Base-by-base conservation (phyloP, 2,797 vertebrate species). In the Trichosurus vulpecula region DNA sequence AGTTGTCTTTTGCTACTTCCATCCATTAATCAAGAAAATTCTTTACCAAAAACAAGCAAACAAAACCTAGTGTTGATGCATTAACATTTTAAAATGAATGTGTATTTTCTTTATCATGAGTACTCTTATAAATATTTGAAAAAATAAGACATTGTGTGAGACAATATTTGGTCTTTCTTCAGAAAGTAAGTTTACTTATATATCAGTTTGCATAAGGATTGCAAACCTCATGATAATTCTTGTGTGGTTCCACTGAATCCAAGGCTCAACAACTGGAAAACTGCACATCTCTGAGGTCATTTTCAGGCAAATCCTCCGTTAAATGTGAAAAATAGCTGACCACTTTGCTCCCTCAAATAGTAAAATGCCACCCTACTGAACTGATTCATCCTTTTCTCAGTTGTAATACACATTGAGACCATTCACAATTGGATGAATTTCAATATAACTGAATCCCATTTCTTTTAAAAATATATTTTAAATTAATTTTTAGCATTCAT, bases 331-430 rank as follows among this genome's bases (percentile, higher is more conserved):
- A 94, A 90, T 2, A 91, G 16, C 0, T 58, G 54, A 81, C 41
- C 91, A 4, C 54, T 14, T 66, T 89, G 10, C 10, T 90, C 81
- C 57, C 16, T 1, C 90, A 96, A 87, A 87, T 94, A 52, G 92
- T 51, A 95, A 61, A 94, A 96, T 27, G 19, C 27, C 53, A 81
- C 92, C 51, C 96, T 14, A 58, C 12, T n/a, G 92, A 90, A 25
- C 51, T 92, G 74, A 27, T 97, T 95, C 41, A 54, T 94, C 25
- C 6, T 3, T 6, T 90, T 95, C 90, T 92, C 66, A 92, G 87
- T 13, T 25, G 31, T 96, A 93, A 91, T 55, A 92, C 93, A 96
- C 29, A 91, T 6, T 93, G 81, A 81, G 58, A 95, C 8, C 56
- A 93, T 54, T 94, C 47, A 52, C 56, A 61, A 35, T 14, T 61